Conservation (phyloP, 2,797 vertebrate species). For the Picus viridis region DNA sequence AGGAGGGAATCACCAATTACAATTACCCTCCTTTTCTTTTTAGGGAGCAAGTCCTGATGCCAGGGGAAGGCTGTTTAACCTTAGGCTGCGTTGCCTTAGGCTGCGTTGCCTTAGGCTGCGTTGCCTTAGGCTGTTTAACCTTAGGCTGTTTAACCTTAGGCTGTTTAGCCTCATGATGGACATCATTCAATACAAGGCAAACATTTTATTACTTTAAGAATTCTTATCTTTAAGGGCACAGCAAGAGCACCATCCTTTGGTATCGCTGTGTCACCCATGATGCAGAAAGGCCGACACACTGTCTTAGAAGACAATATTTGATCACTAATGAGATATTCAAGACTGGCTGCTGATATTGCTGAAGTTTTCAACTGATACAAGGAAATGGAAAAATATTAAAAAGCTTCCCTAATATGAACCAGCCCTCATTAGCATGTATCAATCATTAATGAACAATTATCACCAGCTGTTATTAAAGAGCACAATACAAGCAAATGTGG, state of each 20-base stretch:
- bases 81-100: too few relatives aligned
- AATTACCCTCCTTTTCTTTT: too few relatives aligned
- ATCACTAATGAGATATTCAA: background rate
- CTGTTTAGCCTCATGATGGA: too few relatives aligned
- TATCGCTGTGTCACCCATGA: background rate
- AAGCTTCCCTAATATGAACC: background rate
- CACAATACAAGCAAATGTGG: background rate
- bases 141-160: too few relatives aligned
- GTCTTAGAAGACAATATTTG: background rate
- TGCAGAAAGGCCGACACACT: background rate
- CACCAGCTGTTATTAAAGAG: background rate
- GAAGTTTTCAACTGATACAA: background rate
- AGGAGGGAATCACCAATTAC: too few relatives aligned
- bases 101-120: too few relatives aligned
- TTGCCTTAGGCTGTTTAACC: too few relatives aligned
- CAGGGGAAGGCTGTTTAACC: too few relatives aligned
- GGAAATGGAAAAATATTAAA: background rate
- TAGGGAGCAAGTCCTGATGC: too few relatives aligned
- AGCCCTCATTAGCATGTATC: background rate
- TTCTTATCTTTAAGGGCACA: background rate
- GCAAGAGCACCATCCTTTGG: background rate
- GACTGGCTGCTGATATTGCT: background rate
- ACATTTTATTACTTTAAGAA: background rate
- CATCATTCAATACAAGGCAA: background rate
- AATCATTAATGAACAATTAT: background rate